These are phyloP conservation scores for Sinosuthora webbiana DNA, from an alignment of 2,113 vertebrate species.

Conservation along the genomic window DNA sequence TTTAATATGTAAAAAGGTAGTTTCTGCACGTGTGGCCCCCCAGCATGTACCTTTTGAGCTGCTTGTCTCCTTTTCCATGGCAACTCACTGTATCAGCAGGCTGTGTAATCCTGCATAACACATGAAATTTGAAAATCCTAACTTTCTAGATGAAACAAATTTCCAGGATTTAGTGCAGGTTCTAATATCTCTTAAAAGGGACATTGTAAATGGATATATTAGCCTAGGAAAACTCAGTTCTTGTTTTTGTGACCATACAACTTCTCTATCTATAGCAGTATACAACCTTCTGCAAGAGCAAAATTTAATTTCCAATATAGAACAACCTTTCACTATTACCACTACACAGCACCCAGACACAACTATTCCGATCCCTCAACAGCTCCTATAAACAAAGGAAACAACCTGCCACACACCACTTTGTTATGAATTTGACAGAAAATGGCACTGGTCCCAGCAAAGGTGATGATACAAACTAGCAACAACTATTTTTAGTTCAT, in stretches of 20 bases:
- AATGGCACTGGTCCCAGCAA: neutral
- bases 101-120: slow-evolving; percentile 18
- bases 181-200: neutral
- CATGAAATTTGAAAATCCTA: slow-evolving; percentile 11
- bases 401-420: neutral
- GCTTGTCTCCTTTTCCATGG: slow-evolving; percentile 6
- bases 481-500: neutral
- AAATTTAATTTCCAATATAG: neutral
- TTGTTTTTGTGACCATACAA: neutral
- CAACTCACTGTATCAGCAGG: neutral
- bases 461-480: neutral
- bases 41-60: slow-evolving; percentile 21
- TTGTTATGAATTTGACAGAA: neutral
- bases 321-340: neutral
- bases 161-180: neutral
- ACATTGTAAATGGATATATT: neutral
- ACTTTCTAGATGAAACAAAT: neutral
- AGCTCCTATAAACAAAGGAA: neutral
- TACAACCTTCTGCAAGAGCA: neutral
- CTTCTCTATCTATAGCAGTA: neutral
- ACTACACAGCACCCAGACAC: neutral
- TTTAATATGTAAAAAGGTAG: neutral
- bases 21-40: slow-evolving; percentile 11
- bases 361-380: neutral
- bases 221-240: neutral